These are phyloP conservation scores for Eidolon helvum DNA, from an alignment of 2,113 vertebrate species.

Conservation along the genomic window DNA sequence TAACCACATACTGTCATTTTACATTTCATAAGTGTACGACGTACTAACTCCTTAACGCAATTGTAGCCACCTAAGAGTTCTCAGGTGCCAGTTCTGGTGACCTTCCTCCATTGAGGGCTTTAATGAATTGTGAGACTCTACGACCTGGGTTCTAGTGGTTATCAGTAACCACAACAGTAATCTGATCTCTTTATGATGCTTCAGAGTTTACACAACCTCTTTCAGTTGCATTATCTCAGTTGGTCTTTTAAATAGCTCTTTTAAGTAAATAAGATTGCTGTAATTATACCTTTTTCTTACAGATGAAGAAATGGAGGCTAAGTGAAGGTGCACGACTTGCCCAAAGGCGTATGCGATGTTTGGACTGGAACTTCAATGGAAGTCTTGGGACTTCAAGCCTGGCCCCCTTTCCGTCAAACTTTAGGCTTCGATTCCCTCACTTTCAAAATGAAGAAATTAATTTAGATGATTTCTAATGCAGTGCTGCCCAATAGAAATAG, in stretches of 20 bases:
- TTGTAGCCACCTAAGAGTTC: neutral
- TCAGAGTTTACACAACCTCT: neutral
- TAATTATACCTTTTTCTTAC: neutral
- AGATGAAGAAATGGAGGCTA: neutral
- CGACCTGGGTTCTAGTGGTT: neutral
- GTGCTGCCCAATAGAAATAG: neutral
- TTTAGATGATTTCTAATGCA: neutral
- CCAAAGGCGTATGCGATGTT: neutral
- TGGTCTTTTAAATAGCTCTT: slow-evolving; percentile 10
- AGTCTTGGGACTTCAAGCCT: neutral
- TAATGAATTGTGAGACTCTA: neutral
- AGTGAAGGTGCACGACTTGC: neutral
- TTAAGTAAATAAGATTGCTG: neutral
- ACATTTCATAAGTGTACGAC: neutral
- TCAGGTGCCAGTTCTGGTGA: neutral
- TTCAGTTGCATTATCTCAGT: neutral
- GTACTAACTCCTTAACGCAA: neutral
- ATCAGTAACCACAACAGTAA: neutral
- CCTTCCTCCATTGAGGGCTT: neutral
- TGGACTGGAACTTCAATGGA: neutral
- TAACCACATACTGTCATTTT: neutral
- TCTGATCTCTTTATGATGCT: neutral
- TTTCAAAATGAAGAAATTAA: neutral
- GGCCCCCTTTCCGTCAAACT: neutral
- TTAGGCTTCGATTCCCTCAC: neutral